These are phyloP conservation scores for Saccopteryx leptura DNA, from an alignment of 2,113 vertebrate genomes.

Conservation along the genomic window DNA sequence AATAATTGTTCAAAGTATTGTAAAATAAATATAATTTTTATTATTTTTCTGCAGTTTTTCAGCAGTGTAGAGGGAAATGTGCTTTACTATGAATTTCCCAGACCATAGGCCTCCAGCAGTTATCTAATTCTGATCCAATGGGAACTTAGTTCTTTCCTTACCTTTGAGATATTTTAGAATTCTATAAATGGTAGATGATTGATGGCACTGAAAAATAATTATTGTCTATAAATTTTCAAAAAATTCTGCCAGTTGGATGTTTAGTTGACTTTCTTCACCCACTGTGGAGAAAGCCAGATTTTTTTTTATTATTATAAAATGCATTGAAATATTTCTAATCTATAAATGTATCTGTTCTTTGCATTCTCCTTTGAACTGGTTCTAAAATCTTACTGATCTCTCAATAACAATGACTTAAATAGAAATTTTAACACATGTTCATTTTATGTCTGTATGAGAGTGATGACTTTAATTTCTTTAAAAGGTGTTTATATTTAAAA, in stretches of 20 bases:
- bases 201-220: neutral
- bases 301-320: neutral
- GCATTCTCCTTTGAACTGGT: neutral
- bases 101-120: neutral
- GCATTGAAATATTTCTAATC: neutral
- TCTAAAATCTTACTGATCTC: neutral
- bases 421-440: neutral
- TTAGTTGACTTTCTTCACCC: neutral
- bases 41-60: neutral
- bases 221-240: neutral
- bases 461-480: slow-evolving; percentile 1
- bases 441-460: neutral
- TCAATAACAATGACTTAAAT: neutral
- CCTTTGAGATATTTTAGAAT: neutral
- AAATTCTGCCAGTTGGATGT: neutral
- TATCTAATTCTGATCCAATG: neutral
- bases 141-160: neutral
- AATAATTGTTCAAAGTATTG: neutral
- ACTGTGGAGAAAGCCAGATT: neutral
- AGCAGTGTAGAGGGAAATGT: neutral
- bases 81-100: neutral
- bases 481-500: neutral
- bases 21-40: neutral
- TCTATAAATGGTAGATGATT: slow-evolving; percentile 26
- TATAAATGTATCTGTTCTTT: neutral